Conservation (phyloP, 2,888 invertebrate species). For the Choristoneura rosaceana region DNA sequence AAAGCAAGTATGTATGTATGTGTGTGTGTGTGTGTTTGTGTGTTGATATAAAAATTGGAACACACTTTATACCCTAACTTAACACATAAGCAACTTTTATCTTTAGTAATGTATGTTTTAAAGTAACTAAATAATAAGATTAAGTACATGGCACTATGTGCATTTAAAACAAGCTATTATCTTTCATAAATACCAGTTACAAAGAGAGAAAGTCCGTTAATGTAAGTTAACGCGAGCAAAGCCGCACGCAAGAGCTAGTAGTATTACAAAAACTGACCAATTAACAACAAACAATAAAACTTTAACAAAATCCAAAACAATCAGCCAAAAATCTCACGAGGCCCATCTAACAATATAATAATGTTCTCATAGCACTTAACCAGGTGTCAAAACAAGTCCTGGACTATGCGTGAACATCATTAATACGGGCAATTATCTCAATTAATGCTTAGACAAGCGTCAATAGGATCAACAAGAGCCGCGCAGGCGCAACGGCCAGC, state of each 20-base stretch:
- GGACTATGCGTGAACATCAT: slow-evolving; percentile 75
- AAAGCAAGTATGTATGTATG: too few species aligned
- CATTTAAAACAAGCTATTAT: too few species aligned
- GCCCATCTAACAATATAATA: slow-evolving; percentile 49
- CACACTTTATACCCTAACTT: too few species aligned
- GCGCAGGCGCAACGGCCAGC: slow-evolving; percentile 67
- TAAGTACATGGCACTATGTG: too few species aligned
- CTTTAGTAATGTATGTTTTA: too few species aligned
- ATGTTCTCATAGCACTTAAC: slow-evolving; percentile 75
- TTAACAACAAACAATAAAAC: slow-evolving; percentile 5
- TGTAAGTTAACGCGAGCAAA: too few species aligned
- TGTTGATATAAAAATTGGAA: too few species aligned
- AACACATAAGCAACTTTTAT: too few species aligned
- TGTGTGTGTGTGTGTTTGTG: too few species aligned
- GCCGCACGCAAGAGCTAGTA: neutral
- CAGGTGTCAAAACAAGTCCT: slow-evolving; percentile 79
- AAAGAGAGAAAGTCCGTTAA: too few species aligned
- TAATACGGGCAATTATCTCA: slow-evolving; percentile 77
- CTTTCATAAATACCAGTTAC: too few species aligned
- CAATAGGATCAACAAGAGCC: slow-evolving; percentile 75
- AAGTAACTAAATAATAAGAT: too few species aligned
- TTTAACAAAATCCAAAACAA: neutral
- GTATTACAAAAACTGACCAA: neutral
- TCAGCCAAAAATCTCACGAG: slow-evolving; percentile 27
- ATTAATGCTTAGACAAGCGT: slow-evolving; percentile 77